These are phyloP conservation scores for Diabrotica virgifera DNA, from an alignment of 1,140 invertebrate species.

Conservation along the genomic window DNA sequence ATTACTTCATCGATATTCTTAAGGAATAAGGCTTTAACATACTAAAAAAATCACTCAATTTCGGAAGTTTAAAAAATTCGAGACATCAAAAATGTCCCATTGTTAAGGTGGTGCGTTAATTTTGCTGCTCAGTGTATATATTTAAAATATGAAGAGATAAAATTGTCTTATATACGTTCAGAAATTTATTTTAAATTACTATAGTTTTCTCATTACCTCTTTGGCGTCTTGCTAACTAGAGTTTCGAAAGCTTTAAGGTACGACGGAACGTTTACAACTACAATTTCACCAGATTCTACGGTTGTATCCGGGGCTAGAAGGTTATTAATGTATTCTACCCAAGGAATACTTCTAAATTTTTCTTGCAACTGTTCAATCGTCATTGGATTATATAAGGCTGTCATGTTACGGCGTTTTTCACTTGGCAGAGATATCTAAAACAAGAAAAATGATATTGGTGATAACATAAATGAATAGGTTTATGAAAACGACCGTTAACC, in stretches of 20 bases:
- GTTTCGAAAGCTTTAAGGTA: constrained; percentile 57
- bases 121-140: no score
- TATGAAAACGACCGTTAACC: no score
- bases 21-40: no score
- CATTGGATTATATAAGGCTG: constrained; percentile 89
- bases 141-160: no score
- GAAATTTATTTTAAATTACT: no score
- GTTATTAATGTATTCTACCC: constrained; percentile 60
- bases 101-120: no score
- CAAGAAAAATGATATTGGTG: neutral
- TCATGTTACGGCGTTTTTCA: constrained; percentile 88
- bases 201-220: constrained; percentile 45
- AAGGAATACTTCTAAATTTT: constrained; percentile 67
- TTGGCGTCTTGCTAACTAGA: constrained; percentile 54
- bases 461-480: no score
- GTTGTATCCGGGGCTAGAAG: constrained; percentile 50
- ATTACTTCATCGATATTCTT: no score
- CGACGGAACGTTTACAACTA: constrained; percentile 61
- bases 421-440: constrained; percentile 80
- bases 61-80: no score
- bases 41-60: no score
- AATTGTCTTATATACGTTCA: no score
- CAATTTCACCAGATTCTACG: constrained; percentile 49
- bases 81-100: no score
- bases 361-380: constrained; percentile 70